Base-by-base conservation (phyloP, 1,140 invertebrate genomes). In the Pogonomyrmex barbatus region DNA sequence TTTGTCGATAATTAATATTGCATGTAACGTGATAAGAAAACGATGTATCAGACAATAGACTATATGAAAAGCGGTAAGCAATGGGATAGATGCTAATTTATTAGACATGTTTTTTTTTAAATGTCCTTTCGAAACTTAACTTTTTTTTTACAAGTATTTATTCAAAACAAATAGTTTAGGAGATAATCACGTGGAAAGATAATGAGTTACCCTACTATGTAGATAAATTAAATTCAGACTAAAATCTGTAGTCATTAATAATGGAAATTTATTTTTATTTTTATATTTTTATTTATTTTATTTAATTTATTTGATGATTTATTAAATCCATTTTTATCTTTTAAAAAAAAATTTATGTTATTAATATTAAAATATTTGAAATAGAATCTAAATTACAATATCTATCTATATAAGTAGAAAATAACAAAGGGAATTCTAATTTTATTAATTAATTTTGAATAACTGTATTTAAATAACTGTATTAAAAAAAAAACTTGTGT, bases 1-100 rank as follows among this genome's bases (percentile, higher is more conserved):
- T n/a, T 78, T n/a, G 50, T 65, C 60, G 10, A 36, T 42, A 4
- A 67, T 14, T 65, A 54, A 50, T 65, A 67, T 54, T 12, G n/a
- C 36, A 75, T 73, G 50, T 52, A 54, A 56, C 36, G 24, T n/a
- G 24, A 77, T 17, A 2, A 76, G 24, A 67, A 9, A 65, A 14
- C 4, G 1, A 14, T 5, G 12, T 24, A 24, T 24, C 24, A 24
- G 0, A 24, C 24, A 24, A 24, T 24, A 62, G 17, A 36, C 36
- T 62, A 36, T 73, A 24, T 42, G 56, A 76, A 39, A 60, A 76
- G 56, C n/a, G 8, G 45, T 17, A 45, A 14, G 52, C 39, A 14
- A 4, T 76, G 24, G 12, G 9, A 47, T n/a, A 47, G 2, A 12
- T 45, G 42, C 17, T 47, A 76, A 10, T 77, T 36, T 9, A 0